These are phyloP conservation scores for Mirounga angustirostris DNA, from an alignment of 2,113 vertebrate species.

Conservation along the genomic window DNA sequence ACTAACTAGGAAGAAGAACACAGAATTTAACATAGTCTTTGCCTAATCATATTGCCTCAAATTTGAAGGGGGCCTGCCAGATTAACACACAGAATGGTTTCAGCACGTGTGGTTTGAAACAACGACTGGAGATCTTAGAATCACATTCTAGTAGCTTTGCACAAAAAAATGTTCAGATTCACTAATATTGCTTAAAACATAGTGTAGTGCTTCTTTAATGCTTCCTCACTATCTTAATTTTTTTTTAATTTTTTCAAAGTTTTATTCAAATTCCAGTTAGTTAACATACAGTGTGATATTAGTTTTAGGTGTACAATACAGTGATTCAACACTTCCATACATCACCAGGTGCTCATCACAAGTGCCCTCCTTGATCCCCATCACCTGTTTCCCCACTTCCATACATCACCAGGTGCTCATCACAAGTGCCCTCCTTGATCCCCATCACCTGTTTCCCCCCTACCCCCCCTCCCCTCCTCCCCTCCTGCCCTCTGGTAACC, in stretches of 20 bases:
- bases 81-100: background rate
- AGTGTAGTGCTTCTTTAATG: slow-evolving; percentile 20
- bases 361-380: background rate
- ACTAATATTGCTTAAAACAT: background rate
- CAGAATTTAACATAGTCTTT: background rate
- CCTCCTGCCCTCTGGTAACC: no score
- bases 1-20: background rate
- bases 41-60: background rate
- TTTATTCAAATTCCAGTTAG: background rate
- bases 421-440: background rate
- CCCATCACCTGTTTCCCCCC: background rate
- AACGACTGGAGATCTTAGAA: slow-evolving; percentile 1
- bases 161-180: background rate
- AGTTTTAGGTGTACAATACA: background rate
- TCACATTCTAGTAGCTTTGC: background rate
- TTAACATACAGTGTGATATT: background rate
- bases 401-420: background rate
- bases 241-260: background rate
- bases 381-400: no score
- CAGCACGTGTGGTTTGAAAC: background rate
- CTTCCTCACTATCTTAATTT: background rate
- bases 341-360: background rate
- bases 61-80: background rate
- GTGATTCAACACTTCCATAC: background rate
- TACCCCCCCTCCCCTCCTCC: no score